Percentiles rank a stretch among this genome's conserved stretches.
phyloP scores from a whole-genome alignment of 2,797 vertebrate species.

The Chloroceryle inda region DNA sequence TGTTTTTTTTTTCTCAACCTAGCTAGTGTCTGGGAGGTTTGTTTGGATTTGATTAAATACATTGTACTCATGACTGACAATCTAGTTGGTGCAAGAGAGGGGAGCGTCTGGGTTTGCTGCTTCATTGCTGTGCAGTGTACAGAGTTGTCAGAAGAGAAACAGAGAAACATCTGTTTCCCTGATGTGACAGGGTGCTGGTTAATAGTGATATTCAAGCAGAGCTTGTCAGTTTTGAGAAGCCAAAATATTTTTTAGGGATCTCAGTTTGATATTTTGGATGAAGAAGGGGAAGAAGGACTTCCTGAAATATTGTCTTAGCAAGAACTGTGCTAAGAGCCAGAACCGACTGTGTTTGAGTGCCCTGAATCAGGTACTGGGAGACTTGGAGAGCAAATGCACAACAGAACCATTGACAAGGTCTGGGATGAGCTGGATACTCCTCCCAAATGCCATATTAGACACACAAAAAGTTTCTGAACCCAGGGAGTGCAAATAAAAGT shows the following conservation, averaged over 20 bases:
- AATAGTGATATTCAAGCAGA: background rate
- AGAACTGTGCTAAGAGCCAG: background rate
- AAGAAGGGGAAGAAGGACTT: background rate
- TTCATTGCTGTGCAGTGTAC: background rate
- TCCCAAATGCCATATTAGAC: background rate
- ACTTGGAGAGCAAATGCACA: background rate
- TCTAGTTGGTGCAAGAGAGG: background rate
- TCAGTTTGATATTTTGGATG: background rate
- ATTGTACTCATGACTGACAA: background rate
- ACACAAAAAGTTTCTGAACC: background rate
- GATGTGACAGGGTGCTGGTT: background rate
- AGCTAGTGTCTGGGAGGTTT: background rate
- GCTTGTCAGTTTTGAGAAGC: background rate
- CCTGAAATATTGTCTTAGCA: background rate
- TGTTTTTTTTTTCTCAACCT: constrained; percentile 37
- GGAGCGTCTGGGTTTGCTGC: constrained; percentile 1
- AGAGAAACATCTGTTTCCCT: background rate
- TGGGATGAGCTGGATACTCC: background rate
- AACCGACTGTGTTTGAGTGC: background rate
- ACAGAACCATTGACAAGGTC: background rate
- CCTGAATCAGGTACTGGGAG: background rate
- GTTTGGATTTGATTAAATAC: constrained; percentile 36
- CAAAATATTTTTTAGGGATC: background rate
- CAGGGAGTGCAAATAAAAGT: fast-evolving
- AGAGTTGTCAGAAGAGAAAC: background rate